phyloP scores from a whole-genome alignment of 2,888 invertebrate genomes.

The Nomada ferruginata region DNA sequence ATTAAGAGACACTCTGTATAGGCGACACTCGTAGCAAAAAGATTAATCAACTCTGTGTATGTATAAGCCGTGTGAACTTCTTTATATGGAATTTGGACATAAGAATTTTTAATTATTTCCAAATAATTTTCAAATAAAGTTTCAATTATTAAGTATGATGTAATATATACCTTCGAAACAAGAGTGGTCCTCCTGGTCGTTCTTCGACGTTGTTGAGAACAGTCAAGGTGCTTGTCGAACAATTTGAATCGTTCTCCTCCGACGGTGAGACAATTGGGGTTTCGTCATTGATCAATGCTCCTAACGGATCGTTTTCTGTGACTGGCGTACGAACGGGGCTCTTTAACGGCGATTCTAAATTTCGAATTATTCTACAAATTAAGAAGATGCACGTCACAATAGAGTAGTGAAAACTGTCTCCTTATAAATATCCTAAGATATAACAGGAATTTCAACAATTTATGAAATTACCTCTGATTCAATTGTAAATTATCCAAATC shows the following conservation, averaged over 20 bases:
- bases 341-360: slow-evolving; percentile 81
- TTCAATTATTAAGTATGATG: no score
- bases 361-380: slow-evolving; percentile 73
- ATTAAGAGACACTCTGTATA: no score
- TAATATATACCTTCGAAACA: slow-evolving; percentile 79
- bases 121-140: no score
- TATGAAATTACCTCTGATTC: slow-evolving; percentile 76
- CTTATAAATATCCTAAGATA: not conserved
- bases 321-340: slow-evolving; percentile 90
- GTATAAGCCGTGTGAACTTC: no score
- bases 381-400: not conserved
- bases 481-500: slow-evolving; percentile 76
- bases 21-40: no score
- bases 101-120: no score
- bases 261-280: slow-evolving; percentile 83
- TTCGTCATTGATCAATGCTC: slow-evolving; percentile 88
- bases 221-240: slow-evolving; percentile 83
- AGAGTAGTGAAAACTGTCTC: not conserved
- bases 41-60: no score
- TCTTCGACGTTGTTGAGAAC: slow-evolving; percentile 81
- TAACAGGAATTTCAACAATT: not conserved
- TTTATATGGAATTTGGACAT: no score
- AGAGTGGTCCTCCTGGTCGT: slow-evolving; percentile 81
- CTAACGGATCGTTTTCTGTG: slow-evolving; percentile 95
- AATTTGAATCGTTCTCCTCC: slow-evolving; percentile 83